Base-by-base conservation (phyloP, 2,888 invertebrate species). In the Agriopis leucophaearia region DNA sequence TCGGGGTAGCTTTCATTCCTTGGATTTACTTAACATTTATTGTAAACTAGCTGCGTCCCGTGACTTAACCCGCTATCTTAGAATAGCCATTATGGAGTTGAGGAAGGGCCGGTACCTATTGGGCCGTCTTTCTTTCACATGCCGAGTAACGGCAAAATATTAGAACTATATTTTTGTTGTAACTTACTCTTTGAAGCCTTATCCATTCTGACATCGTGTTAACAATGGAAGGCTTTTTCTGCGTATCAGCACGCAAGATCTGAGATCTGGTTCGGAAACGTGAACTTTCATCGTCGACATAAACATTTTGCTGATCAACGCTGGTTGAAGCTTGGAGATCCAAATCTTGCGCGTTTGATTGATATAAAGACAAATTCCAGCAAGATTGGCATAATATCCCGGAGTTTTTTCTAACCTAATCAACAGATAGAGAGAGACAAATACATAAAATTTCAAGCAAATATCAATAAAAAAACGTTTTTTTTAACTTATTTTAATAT, bases 1-100 rank as follows among this genome's bases (percentile, higher is more conserved):
- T 65, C 54, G 57, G 59, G 35, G 38, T 15, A 47, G 58, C 48
- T 42, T 62, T 64, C 52, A 57, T 57, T 47, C 58, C 54, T 56
- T 27, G 27, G 56, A 64, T 64, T 68, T 56, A 35, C 27, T 59
- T 45, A 60, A 36, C 13, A 9, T 45, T 8, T 38, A 27, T 5
- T 38, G 38, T 38, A 36, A 4, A 6, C 38, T 10, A 38, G 9
- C 8, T 10, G 38, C 38, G 38, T 38, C 27, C 27, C 27, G 1
- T 5, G 4, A 5, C 5, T 27, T 27, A 27, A 27, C 3, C 27
- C 27, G 27, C 27, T 27, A 27, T 27, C 27, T 27, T 27, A 27
- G n/a, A n/a, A n/a, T n/a, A n/a, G n/a, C n/a, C n/a, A n/a, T n/a
- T n/a, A n/a, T n/a, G n/a, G n/a, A n/a, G n/a, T n/a, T n/a, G n/a